Conservation (phyloP, 1,140 invertebrate species). For the Drosophila mojavensis region DNA sequence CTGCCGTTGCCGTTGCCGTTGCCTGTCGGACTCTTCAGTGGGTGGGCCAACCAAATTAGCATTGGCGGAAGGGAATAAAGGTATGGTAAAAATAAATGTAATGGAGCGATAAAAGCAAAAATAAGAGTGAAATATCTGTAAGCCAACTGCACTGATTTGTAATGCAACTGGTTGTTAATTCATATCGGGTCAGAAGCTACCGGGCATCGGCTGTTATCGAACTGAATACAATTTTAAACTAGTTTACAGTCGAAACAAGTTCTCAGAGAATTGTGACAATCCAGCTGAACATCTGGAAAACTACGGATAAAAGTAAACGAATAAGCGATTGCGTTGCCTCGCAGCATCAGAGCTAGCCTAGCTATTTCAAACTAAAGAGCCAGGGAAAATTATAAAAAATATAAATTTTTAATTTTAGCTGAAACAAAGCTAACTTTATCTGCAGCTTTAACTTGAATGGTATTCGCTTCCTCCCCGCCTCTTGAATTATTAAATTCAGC, state of each 20-base stretch:
- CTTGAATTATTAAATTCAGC: too few species aligned
- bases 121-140: slow-evolving; percentile 2
- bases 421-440: too few species aligned
- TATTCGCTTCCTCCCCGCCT: too few species aligned
- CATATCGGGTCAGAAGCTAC: slow-evolving; percentile 1
- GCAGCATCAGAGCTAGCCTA: too few species aligned
- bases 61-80: slow-evolving; percentile 38
- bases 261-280: background rate
- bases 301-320: slow-evolving; percentile 11
- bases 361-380: background rate
- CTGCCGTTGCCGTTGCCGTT: background rate
- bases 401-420: too few species aligned
- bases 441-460: too few species aligned
- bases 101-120: background rate
- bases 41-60: slow-evolving; percentile 40
- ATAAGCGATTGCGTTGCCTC: slow-evolving; percentile 12
- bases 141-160: background rate
- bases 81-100: slow-evolving; percentile 36
- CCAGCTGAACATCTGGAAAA: slow-evolving; percentile 16
- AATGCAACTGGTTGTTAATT: slow-evolving; percentile 17
- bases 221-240: slow-evolving; percentile 18
- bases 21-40: background rate
- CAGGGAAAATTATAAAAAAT: background rate
- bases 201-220: background rate
- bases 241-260: slow-evolving; percentile 26